Conservation (phyloP, 2,113 vertebrate genomes). For the Bucco capensis region DNA sequence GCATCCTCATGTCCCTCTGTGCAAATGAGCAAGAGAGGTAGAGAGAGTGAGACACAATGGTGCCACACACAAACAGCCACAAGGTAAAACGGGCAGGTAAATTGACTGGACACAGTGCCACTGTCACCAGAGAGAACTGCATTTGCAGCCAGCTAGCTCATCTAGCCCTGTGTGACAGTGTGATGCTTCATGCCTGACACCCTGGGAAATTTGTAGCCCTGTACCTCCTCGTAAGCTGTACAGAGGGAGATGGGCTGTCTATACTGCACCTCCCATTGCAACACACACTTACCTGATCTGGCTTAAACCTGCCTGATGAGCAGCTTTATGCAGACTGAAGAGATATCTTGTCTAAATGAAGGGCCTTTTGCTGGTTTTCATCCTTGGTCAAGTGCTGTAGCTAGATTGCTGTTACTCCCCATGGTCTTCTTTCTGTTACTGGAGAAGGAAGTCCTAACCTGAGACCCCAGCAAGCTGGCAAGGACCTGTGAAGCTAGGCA, state of each 20-base stretch:
- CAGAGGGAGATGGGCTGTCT: background rate
- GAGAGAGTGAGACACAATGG: background rate
- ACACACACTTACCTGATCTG: no score
- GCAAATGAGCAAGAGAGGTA: rapidly evolving
- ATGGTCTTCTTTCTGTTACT: background rate
- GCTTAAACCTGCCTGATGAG: background rate
- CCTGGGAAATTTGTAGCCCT: background rate
- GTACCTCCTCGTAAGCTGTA: rapidly evolving
- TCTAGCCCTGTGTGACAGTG: rapidly evolving
- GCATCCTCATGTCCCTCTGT: rapidly evolving
- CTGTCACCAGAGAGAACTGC: background rate
- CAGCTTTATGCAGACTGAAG: background rate
- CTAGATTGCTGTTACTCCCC: background rate
- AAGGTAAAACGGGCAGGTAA: background rate
- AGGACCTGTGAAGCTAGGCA: background rate
- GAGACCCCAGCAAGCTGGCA: background rate
- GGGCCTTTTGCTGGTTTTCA: background rate
- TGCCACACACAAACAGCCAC: background rate
- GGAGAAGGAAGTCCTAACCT: background rate
- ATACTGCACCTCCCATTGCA: background rate
- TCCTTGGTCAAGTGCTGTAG: background rate
- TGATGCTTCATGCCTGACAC: background rate
- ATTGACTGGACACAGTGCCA: rapidly evolving
- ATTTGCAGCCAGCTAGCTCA: background rate
- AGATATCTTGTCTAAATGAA: background rate